Conservation (phyloP, 1,140 invertebrate genomes). For the Ceratosolen solmsi region DNA sequence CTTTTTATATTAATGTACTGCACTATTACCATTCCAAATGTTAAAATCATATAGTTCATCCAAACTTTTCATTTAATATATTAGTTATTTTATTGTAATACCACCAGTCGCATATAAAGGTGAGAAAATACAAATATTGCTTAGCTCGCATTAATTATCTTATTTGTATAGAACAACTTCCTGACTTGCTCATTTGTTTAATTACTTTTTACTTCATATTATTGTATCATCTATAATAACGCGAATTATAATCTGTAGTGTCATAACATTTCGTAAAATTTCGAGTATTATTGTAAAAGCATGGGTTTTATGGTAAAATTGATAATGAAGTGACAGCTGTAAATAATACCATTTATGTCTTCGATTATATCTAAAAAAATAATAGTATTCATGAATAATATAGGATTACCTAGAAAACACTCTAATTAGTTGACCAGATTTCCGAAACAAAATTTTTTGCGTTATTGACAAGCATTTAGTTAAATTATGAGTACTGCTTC, state of each 20-base stretch:
- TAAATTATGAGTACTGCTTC: neutral
- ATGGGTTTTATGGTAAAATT: neutral
- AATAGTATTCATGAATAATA: slow-evolving; percentile 34
- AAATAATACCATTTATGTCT: neutral
- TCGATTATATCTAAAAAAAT: slow-evolving; percentile 3
- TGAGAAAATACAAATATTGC: neutral
- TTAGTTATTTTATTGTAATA: no score
- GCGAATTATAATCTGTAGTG: neutral
- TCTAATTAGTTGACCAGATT: slow-evolving; percentile 31
- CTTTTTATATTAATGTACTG: neutral
- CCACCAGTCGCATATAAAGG: neutral
- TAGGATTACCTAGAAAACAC: neutral
- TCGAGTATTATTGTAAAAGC: no score
- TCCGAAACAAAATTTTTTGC: slow-evolving; percentile 13
- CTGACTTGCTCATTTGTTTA: slow-evolving; percentile 9
- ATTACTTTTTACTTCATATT: neutral
- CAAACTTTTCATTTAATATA: no score
- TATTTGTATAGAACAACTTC: neutral
- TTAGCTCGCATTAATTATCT: slow-evolving; percentile 12
- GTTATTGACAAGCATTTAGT: neutral
- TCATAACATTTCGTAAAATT: neutral
- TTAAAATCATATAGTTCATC: no score
- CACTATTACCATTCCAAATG: neutral
- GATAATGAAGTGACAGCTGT: neutral
- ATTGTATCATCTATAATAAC: neutral